phyloP scores from a whole-genome alignment of 2,888 invertebrate species.

The Aporophyla nigra region DNA sequence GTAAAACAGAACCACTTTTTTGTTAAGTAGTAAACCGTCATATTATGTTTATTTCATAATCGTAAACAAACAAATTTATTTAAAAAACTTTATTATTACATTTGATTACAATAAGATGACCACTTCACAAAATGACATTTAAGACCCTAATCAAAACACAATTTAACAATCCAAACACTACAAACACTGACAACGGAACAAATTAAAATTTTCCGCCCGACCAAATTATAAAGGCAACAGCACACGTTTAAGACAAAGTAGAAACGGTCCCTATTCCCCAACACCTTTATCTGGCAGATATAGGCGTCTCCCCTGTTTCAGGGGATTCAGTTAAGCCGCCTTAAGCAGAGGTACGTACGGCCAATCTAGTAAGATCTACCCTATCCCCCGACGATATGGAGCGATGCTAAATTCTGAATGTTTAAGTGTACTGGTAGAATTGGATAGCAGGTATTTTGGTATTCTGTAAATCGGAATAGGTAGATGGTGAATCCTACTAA shows the following conservation, averaged over 20 bases:
- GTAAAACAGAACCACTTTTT: not conserved
- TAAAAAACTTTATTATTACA: not conserved
- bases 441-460: not conserved
- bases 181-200: conserved; percentile 18
- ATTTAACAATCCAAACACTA: conserved; percentile 19
- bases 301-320: conserved; percentile 59
- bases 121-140: not conserved
- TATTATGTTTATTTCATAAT: not conserved
- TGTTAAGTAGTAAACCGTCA: not conserved
- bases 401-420: conserved; percentile 57
- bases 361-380: conserved; percentile 70
- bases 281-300: conserved; percentile 61
- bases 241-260: conserved; percentile 52
- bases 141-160: conserved; percentile 9
- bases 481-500: too few species aligned
- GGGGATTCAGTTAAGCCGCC: conserved; percentile 71
- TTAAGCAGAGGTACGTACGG: conserved; percentile 72
- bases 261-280: conserved; percentile 43
- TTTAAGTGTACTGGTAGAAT: conserved; percentile 26
- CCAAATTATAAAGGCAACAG: conserved; percentile 56
- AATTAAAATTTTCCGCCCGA: conserved; percentile 64
- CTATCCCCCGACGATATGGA: conserved; percentile 37
- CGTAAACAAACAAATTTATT: not conserved
- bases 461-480: not conserved
- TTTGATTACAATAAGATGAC: not conserved